Evolutionary conservation across 2,888 invertebrate genomes (phyloP), one percentile per base, ranked within the genome.

Genomic region (Schizaphis graminum): DNA sequence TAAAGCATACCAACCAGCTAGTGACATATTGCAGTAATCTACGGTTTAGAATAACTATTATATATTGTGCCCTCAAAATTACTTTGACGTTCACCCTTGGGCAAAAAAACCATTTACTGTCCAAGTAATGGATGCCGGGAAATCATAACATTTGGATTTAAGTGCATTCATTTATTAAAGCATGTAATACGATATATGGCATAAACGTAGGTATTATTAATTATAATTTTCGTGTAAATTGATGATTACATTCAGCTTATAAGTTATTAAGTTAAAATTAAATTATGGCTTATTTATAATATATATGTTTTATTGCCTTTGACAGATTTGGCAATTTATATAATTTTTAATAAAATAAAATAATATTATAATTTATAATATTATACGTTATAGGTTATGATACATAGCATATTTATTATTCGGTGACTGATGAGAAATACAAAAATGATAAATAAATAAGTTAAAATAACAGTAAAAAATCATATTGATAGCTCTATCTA

Each of bases 101-200:
- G 35, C 77, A 21, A 77, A 35, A 35, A 77, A 53, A 53, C 85
- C 91, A 56, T 85, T 53, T 47, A 86, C 44, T 57, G n/a, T 41
- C 24, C n/a, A 41, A 86, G 44, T 85, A 84, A 91, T 92, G 49
- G 49, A 86, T 86, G 87, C 24, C 44, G 86, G n/a, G 26, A 91
- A 67, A 91, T 11, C 49, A 49, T 57, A 13, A 57, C 41, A 67
- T n/a, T 61, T 61, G 84, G 28, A 85, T 88, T 35, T 35, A 89
- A 44, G 16, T 67, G n/a, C 47, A 35, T 90, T 67, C 11, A 49
- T 67, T 67, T 89, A 47, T 53, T 53, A 53, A 53, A 21, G 53
- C 4, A 53, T 53, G 21, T 53, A 53, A 53, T 53, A 53, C 5
- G 16, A 53, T 53, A 21, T 5, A 53, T 53, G 53, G 21, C 16